Percentiles rank a stretch among this genome's conserved stretches.
These are phyloP conservation scores for Eurosta solidaginis DNA, from an alignment of 1,140 invertebrate species.

Conservation along the genomic window DNA sequence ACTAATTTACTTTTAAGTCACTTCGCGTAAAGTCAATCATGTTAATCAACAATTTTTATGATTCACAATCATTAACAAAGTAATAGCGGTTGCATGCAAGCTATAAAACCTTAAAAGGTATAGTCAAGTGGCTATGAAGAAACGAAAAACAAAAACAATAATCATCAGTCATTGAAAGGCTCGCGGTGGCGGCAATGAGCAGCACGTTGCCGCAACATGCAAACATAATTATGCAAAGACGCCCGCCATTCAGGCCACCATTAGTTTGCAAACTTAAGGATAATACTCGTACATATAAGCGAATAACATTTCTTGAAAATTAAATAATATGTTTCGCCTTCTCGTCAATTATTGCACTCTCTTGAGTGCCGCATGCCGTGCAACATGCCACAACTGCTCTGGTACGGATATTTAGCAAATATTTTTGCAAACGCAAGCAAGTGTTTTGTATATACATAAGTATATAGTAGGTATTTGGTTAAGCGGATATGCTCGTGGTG, in stretches of 20 bases:
- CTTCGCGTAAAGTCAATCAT: no score
- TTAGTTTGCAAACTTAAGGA: background rate
- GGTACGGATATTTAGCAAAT: background rate
- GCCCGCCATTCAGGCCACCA: background rate
- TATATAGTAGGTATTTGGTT: background rate
- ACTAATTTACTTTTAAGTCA: no score
- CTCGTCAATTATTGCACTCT: background rate
- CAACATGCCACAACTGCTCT: background rate
- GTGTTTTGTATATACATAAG: background rate
- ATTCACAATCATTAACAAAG: no score
- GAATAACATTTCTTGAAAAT: background rate
- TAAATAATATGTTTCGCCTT: background rate
- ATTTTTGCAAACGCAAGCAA: background rate
- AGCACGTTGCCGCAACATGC: background rate
- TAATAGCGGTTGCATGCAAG: no score
- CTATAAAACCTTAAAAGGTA: no score
- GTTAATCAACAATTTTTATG: no score
- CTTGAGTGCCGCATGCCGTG: background rate
- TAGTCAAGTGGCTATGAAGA: no score
- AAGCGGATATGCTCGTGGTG: background rate
- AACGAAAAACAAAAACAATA: no score
- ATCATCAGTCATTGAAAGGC: no score
- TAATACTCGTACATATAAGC: no score
- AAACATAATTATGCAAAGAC: constrained; percentile 11
- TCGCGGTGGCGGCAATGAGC: no score